A percentile compares a stretch with the other conserved stretches of the same genome.
These are phyloP conservation scores for Drosophila mayaguana DNA, from an alignment of 2,888 invertebrate species.

Conservation along the genomic window DNA sequence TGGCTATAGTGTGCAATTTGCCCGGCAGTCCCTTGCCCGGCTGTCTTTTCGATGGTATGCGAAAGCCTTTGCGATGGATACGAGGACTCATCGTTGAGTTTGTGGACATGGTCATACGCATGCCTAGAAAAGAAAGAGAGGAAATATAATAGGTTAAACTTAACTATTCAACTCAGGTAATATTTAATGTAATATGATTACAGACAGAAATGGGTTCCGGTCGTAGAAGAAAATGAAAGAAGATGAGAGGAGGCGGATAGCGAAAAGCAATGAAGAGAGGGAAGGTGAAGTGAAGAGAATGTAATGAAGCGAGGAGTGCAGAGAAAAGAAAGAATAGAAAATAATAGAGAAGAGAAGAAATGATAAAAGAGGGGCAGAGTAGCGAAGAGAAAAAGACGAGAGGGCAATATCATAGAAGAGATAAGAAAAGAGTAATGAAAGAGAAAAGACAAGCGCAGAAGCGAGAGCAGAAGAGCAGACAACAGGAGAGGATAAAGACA, in stretches of 20 bases:
- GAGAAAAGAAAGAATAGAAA: background rate
- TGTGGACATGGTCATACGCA: constrained; percentile 91
- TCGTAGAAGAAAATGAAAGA: background rate
- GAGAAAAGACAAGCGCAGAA: background rate
- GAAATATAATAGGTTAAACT: background rate
- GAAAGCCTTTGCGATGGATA: constrained; percentile 89
- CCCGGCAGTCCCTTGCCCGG: constrained; percentile 85
- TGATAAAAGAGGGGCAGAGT: background rate
- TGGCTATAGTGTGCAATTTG: constrained; percentile 86
- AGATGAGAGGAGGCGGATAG: background rate
- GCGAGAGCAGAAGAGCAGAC: background rate
- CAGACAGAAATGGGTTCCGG: too few relatives aligned
- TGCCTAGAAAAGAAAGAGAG: constrained; percentile 85
- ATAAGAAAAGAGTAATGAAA: background rate
- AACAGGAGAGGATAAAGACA: background rate
- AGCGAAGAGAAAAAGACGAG: background rate
- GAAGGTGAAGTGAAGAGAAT: background rate
- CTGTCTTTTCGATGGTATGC: constrained; percentile 88
- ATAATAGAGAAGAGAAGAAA: background rate
- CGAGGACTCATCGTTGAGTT: constrained; percentile 89
- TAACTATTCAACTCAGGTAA: background rate
- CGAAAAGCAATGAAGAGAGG: background rate
- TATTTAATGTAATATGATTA: background rate
- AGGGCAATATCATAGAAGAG: background rate
- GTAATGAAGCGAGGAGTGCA: background rate